Evolutionary conservation across 2,888 invertebrate species (phyloP).

Genomic region (Elgonia sp.): DNA sequence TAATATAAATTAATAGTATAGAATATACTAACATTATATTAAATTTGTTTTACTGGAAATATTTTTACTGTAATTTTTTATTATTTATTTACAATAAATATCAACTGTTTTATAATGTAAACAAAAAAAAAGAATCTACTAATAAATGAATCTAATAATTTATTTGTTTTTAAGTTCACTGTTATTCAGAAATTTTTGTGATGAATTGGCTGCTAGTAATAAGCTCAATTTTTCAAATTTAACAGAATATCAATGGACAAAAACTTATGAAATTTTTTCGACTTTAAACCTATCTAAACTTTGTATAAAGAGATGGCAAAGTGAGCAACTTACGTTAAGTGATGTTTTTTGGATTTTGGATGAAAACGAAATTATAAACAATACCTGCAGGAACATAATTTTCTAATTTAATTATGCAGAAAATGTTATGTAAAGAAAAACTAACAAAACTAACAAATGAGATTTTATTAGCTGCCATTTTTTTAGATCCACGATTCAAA

Average conservation of each 20-base stretch:
- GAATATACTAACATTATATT: too few relatives aligned
- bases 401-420: neutral
- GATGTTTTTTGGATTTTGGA: conserved; percentile 29
- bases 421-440: neutral
- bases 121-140: neutral
- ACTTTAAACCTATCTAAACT: conserved; percentile 2
- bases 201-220: neutral
- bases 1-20: too few relatives aligned
- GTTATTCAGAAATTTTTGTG: conserved; percentile 6
- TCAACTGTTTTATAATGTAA: neutral
- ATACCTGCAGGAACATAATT: neutral
- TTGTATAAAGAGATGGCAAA: conserved; percentile 12
- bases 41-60: too few relatives aligned
- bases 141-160: conserved; percentile 7
- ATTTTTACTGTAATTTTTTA: too few relatives aligned
- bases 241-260: neutral
- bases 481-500: conserved; percentile 30
- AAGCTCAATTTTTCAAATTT: neutral
- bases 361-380: neutral
- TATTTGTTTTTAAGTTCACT: conserved; percentile 10
- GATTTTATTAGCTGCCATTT: neutral
- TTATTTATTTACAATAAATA: too few relatives aligned
- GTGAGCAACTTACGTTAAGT: conserved; percentile 31
- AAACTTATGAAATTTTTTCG: neutral
- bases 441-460: neutral